Percentiles rank a stretch among this genome's conserved stretches.
Conservation (phyloP, 1,140 invertebrate genomes). For the Popillia japonica region DNA sequence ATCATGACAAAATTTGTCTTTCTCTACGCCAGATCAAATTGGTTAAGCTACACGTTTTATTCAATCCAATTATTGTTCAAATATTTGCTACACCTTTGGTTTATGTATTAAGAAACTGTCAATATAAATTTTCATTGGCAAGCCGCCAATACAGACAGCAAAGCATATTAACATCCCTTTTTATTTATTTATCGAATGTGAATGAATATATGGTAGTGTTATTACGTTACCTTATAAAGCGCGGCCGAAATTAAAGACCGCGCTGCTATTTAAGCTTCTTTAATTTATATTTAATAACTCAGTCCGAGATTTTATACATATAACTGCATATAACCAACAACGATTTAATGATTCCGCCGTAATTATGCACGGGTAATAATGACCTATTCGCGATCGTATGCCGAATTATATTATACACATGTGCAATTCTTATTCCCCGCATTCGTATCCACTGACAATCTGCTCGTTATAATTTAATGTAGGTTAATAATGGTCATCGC, state of each 20-base stretch:
- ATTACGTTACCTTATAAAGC: constrained; percentile 35
- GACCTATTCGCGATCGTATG: neutral
- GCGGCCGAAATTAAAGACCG: constrained; percentile 15
- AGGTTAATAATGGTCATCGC: constrained; percentile 26
- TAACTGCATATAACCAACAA: neutral
- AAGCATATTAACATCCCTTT: constrained; percentile 1
- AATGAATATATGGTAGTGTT: constrained; percentile 12
- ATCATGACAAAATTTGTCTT: too few relatives aligned
- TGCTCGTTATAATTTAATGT: constrained; percentile 34
- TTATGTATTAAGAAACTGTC: neutral
- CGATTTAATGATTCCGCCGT: constrained; percentile 22
- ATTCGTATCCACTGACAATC: neutral
- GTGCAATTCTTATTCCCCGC: neutral
- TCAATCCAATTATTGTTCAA: too few relatives aligned
- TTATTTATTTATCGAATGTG: constrained; percentile 22
- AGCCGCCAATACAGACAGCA: neutral
- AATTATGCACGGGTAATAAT: constrained; percentile 32
- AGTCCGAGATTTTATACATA: neutral
- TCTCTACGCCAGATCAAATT: too few relatives aligned
- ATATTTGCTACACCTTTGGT: too few relatives aligned
- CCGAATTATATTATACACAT: neutral
- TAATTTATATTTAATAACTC: constrained; percentile 39
- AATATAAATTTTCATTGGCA: neutral
- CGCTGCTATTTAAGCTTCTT: constrained; percentile 36
- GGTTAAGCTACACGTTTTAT: too few relatives aligned